These are phyloP conservation scores for Gnatocerus cornutus DNA, from an alignment of 2,888 invertebrate species.

Conservation along the genomic window DNA sequence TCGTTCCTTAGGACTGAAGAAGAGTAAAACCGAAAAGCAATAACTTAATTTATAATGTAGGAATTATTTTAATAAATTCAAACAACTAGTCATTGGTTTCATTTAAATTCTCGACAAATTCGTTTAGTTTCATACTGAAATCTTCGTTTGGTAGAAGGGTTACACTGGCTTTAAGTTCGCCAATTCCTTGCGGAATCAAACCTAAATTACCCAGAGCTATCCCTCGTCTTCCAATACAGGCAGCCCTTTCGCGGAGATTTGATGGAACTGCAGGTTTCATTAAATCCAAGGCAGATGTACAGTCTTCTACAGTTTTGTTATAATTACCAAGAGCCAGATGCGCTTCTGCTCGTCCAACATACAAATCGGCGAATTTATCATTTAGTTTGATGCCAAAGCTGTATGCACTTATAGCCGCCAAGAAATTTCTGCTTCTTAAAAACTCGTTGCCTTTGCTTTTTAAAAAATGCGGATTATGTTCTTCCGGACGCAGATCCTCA, in stretches of 20 bases:
- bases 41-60: conserved; percentile 39
- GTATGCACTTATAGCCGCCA: conserved; percentile 88
- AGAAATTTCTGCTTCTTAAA: conserved; percentile 82
- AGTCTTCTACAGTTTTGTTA: conserved; percentile 75
- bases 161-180: conserved; percentile 83
- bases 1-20: conserved; percentile 71
- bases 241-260: conserved; percentile 81
- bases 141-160: conserved; percentile 77
- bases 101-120: conserved; percentile 16
- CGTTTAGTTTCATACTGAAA: conserved; percentile 65
- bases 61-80: conserved; percentile 15
- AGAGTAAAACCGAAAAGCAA: conserved; percentile 40
- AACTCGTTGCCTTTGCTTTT: conserved; percentile 88
- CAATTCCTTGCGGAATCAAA: conserved; percentile 79
- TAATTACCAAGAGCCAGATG: conserved; percentile 80
- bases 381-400: conserved; percentile 84
- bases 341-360: conserved; percentile 85
- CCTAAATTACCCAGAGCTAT: conserved; percentile 83
- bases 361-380: conserved; percentile 82
- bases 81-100: conserved; percentile 7
- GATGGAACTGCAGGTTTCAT: conserved; percentile 82
- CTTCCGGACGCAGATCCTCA: conserved; percentile 84
- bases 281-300: conserved; percentile 81
- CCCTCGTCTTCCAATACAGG: conserved; percentile 84
- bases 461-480: conserved; percentile 87